Conservation (phyloP, 2,113 vertebrate genomes). For the Peromyscus leucopus region DNA sequence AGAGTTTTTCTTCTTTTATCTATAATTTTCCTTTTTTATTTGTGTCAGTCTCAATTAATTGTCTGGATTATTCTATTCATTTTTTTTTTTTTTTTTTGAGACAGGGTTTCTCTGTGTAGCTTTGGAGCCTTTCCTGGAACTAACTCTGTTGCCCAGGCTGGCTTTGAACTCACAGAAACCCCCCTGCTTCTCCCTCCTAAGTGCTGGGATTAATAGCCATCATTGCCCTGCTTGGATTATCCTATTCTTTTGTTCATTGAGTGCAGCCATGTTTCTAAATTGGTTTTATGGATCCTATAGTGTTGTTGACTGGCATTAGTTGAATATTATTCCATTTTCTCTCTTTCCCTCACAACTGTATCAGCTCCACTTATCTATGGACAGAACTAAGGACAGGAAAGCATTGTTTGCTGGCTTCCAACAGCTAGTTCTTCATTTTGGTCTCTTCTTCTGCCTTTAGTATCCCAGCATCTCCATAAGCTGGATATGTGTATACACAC, state of each 20-base stretch:
- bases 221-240: neutral
- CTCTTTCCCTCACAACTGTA: rapidly evolving
- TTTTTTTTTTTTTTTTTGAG: neutral
- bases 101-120: too few species aligned
- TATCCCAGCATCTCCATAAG: neutral
- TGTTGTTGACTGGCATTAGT: neutral
- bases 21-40: neutral
- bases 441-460: neutral
- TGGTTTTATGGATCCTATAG: neutral
- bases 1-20: neutral
- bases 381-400: neutral
- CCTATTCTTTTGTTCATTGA: neutral
- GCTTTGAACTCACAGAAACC: too few species aligned
- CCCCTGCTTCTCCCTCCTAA: too few species aligned
- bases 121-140: too few species aligned
- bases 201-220: too few species aligned
- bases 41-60: neutral
- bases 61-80: neutral
- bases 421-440: neutral
- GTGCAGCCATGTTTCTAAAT: neutral
- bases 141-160: too few species aligned
- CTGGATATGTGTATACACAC: neutral
- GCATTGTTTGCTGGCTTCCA: neutral
- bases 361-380: neutral
- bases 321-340: neutral